Conservation (phyloP, 2,888 invertebrate species). For the Brachyopa scutellaris region DNA sequence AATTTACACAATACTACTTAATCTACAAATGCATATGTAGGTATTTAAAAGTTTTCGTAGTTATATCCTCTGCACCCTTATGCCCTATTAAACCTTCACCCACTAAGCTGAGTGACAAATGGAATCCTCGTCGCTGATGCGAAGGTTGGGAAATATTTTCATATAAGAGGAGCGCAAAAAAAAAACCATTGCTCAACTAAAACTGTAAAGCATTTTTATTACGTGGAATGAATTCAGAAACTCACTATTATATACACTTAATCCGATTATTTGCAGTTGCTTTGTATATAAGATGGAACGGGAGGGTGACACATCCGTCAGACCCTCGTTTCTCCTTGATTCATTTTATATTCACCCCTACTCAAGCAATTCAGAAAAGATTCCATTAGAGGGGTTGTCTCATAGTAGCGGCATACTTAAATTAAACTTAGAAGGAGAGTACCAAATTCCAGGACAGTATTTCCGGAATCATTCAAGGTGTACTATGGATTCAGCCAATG, state of each 20-base stretch:
- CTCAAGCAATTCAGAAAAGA: constrained; percentile 6
- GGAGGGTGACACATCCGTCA: constrained; percentile 1
- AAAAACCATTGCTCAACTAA: neutral
- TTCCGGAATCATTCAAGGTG: constrained; percentile 13
- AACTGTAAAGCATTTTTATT: constrained; percentile 2
- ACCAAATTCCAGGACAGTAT: too few relatives aligned
- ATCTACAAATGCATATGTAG: constrained; percentile 28
- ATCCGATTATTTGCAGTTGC: constrained; percentile 19
- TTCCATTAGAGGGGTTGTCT: constrained; percentile 12
- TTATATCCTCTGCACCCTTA: neutral
- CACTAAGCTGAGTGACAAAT: constrained; percentile 16
- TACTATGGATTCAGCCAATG: neutral
- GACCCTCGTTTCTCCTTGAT: neutral
- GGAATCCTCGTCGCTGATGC: neutral
- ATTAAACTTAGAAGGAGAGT: too few relatives aligned
- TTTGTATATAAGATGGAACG: neutral
- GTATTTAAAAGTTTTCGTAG: neutral
- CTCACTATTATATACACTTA: constrained; percentile 8
- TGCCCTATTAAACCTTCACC: constrained; percentile 2
- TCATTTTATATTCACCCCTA: constrained; percentile 1
- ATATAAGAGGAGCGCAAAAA: neutral
- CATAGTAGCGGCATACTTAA: too few relatives aligned
- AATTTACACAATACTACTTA: constrained; percentile 23
- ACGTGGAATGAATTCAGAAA: constrained; percentile 11
- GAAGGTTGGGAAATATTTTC: neutral